Evolutionary conservation across 2,797 vertebrate species (phyloP), one percentile per base, ranked within the genome.

Genomic region (Glossophaga mutica): DNA sequence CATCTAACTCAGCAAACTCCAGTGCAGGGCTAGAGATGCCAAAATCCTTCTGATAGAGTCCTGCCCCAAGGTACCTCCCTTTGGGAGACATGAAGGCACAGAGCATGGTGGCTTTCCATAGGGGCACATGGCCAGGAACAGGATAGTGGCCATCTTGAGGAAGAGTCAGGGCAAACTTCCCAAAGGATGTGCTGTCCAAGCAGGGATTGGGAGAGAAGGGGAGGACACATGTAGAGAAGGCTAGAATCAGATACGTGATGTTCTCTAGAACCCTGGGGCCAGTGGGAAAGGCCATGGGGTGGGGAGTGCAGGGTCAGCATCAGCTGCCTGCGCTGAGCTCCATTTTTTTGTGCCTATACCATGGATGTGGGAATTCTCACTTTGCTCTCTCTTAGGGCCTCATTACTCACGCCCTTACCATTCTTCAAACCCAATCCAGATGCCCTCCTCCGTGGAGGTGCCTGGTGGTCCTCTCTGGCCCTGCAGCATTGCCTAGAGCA

Each of bases 291-390:
- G 15, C 70, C 57, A 26, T 15, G 19, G 46, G 46, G 18, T 46
- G 1, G 19, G 57, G 52, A 32, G 21, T 32, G 24, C 29, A 24
- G 65, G 32, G 34, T n/a, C 26, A 46, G 62, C 83, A 90, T 74
- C 76, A 78, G 86, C 90, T 42, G 2, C 77, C 68, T 87, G 55
- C 39, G 1, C 39, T 32, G 48, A 65, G 50, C 65, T 57, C 87
- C 74, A 68, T 21, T 85, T 87, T 87, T 83, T 78, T 87, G 89
- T 55, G 10, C 74, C 50, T 93, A 24, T 84, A 77, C 94, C 84
- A 73, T 34, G 19, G 59, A 70, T 70, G 34, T 96, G 94, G 84
- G 91, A 95, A 24, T 77, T 29, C 34, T 26, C 67, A 21, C 26
- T 44, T 48, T 29, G 44, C 77, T 37, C 34, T 55, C 9, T 44